Evolutionary conservation across 1,140 invertebrate species (phyloP), one percentile per base, ranked within the genome.

Genomic region (Chionoecetes opilio): DNA sequence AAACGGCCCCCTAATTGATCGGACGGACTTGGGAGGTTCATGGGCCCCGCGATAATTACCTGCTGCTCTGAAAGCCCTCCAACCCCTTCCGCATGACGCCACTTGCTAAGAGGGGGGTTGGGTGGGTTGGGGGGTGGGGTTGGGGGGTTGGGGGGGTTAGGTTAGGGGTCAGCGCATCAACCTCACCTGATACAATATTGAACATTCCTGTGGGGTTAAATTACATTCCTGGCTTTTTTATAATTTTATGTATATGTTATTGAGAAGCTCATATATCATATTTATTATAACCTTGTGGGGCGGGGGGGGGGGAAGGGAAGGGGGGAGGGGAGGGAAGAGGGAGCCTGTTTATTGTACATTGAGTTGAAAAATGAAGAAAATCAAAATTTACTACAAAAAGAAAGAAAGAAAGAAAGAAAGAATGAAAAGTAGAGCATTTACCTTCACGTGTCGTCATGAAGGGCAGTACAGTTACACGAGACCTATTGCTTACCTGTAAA

Each of bases 201-300:
- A 38, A 88, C 63, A 88, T 88, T 88, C 86, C 86, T 88, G 86
- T 88, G 86, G 35, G 35, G 26, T 38, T 29, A 38, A 88, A 88
- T 88, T 88, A 38, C 86, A 88, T 88, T 88, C 86, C 86, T 88
- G 86, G 17, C 38, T 41, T 88, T 88, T 35, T 35, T 37, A 88
- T 37, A 26, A 41, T 88, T 35, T 35, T 37, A 88, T 37, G 63
- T 75, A 88, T 88, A 88, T 88, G 38, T 88, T 37, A 88, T 29
- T 41, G 86, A 88, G 38, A 88, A 41, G 35, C 32, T 38, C 32
- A 86, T 86, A 86, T 86, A 38, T 86, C 35, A 86, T 11, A 86
- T 32, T 35, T 34, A 86, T 86, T 35, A 86, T 86, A 26, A 86
- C 35, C 29, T 35, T 17, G 8, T 35, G 6, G 5, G 63, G 63